Conservation (phyloP, 2,113 vertebrate genomes). For the Ictalurus furcatus region DNA sequence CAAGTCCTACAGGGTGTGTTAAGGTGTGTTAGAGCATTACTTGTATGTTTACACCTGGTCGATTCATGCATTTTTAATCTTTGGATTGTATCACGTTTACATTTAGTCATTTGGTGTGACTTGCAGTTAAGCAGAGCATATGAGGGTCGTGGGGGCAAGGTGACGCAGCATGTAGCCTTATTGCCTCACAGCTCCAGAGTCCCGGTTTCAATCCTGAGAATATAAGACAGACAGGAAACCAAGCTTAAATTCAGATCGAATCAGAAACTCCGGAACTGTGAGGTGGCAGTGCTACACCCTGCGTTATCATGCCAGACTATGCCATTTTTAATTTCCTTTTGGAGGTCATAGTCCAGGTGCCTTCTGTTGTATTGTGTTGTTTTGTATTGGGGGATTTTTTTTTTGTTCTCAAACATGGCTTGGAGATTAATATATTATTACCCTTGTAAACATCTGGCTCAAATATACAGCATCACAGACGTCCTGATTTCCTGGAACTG, state of each 20-base stretch:
- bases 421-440: background rate
- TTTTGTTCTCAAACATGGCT: background rate
- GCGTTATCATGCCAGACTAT: background rate
- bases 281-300: background rate
- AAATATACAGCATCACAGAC: background rate
- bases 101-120: background rate
- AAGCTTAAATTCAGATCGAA: background rate
- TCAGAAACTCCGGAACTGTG: background rate
- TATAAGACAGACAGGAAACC: background rate
- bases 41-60: background rate
- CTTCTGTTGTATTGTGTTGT: background rate
- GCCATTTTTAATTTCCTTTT: constrained; percentile 1
- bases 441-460: background rate
- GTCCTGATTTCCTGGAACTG: background rate
- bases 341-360: background rate
- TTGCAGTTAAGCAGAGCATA: background rate
- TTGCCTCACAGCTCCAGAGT: background rate
- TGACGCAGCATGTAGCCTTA: background rate
- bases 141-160: background rate
- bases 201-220: background rate
- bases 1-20: background rate
- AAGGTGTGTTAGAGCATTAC: background rate
- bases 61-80: background rate
- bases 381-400: background rate
- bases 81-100: background rate